Base-by-base conservation (phyloP, 2,888 invertebrate genomes). In the Merodon equestris region DNA sequence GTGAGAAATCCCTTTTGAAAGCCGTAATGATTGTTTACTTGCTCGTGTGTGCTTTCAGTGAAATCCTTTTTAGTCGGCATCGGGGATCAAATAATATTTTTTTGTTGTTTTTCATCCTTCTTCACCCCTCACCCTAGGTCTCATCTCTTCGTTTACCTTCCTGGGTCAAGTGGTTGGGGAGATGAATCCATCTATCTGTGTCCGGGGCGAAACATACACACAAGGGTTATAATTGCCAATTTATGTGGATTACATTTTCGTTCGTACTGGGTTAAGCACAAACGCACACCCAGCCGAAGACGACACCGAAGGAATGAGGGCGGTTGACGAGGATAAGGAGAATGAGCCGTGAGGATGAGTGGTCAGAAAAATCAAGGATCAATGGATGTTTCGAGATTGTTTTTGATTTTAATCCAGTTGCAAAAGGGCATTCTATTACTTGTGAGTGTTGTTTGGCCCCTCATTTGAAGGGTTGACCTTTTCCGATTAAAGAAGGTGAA, bases 181-280 rank as follows among this genome's bases (percentile, higher is more conserved):
- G 79, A 68, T 74, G 67, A 66, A 61, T 60, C 53, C 38, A 47
- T 56, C 44, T 18, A 15, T 44, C 53, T 50, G 44, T 58, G 14
- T 68, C 13, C 44, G 60, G 42, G 44, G 9, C 40, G 27, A 27
- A 27, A 27, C 27, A 2, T 27, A 61, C 38, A 58, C 53, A 57
- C 63, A 72, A 77, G 74, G 68, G 74, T 64, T 79, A 74, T 79
- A 79, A 79, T 79, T 79, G 74, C 79, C 79, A 79, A 79, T 79
- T 79, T 79, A 74, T 79, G 73, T 60, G 74, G 74, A 79, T 79
- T 74, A 79, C 79, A 74, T 68, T 79, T 40, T 3, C 12, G 40
- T 40, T 10, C 40, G 12, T 40, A n/a, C 12, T 40, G 9, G 56
- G 34, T 10, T 7, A 34, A 19, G 45, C 13, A 47, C 38, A 56